These are phyloP conservation scores for Batillaria attramentaria DNA, from an alignment of 1,140 invertebrate species.

Conservation along the genomic window DNA sequence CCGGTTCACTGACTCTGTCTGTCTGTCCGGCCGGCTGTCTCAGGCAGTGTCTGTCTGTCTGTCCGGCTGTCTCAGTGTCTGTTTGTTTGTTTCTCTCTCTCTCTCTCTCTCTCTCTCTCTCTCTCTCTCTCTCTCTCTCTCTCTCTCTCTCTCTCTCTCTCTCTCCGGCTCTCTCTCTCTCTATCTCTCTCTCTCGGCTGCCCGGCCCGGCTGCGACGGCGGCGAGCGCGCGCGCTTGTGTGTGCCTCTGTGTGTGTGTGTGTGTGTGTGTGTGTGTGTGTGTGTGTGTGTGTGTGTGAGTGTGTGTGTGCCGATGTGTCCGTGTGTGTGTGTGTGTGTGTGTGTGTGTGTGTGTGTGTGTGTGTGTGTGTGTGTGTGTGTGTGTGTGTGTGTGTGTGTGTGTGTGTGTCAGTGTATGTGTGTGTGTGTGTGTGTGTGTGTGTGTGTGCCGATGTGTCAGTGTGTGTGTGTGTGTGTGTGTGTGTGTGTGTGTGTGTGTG, in stretches of 20 bases:
- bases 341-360: background rate
- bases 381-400: background rate
- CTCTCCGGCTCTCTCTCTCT: conserved; percentile 21
- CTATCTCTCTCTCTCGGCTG: conserved; percentile 17
- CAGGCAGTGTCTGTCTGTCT: too few species aligned
- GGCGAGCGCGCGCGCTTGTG: background rate
- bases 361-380: background rate
- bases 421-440: conserved; percentile 15
- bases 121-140: conserved; percentile 6
- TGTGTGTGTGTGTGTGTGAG: conserved; percentile 11
- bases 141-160: background rate
- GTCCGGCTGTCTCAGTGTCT: background rate
- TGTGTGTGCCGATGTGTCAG: conserved; percentile 9
- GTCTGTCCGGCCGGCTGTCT: too few species aligned
- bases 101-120: conserved; percentile 11
- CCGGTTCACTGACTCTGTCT: too few species aligned
- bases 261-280: background rate
- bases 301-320: background rate
- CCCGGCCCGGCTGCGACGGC: too few species aligned
- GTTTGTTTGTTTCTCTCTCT: background rate
- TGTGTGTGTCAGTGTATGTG: background rate
- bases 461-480: conserved; percentile 16
- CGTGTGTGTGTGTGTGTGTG: background rate
- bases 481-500: conserved; percentile 4
- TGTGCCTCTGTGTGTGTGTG: background rate